These are phyloP conservation scores for Fundulus diaphanus DNA, from an alignment of 2,797 vertebrate genomes.

Conservation along the genomic window DNA sequence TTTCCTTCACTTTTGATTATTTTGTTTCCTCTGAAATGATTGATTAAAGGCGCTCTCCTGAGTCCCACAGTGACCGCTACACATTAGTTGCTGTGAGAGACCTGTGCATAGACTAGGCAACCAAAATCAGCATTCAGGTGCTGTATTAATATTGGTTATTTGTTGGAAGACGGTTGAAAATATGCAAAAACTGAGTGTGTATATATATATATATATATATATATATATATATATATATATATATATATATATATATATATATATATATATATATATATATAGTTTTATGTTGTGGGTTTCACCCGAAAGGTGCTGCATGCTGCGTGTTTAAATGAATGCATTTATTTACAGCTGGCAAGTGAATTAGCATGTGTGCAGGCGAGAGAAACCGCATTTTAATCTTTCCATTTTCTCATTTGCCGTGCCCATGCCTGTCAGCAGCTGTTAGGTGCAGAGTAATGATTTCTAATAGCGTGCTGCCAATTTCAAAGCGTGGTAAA, in stretches of 20 bases:
- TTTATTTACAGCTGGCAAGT: slow-evolving; percentile 63
- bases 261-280: not conserved
- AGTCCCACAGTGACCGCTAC: slow-evolving; percentile 34
- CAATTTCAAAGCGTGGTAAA: slow-evolving; percentile 50
- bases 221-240: no score
- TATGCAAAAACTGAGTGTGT: not conserved
- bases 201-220: not conserved
- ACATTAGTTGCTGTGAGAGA: slow-evolving; percentile 18
- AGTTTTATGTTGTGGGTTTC: no score
- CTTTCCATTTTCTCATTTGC: slow-evolving; percentile 67
- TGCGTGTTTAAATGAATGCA: slow-evolving; percentile 45
- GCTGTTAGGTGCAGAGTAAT: slow-evolving; percentile 62
- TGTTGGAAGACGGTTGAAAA: slow-evolving; percentile 6
- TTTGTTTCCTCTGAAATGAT: slow-evolving; percentile 52
- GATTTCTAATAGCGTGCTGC: slow-evolving; percentile 63
- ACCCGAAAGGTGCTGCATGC: no score
- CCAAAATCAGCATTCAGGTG: slow-evolving; percentile 25
- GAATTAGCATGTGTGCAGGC: slow-evolving; percentile 60
- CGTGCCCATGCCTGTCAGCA: slow-evolving; percentile 62
- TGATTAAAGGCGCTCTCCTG: slow-evolving; percentile 48
- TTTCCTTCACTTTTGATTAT: slow-evolving; percentile 32
- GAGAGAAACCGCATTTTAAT: slow-evolving; percentile 63
- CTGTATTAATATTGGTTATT: slow-evolving; percentile 8
- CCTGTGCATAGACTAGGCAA: slow-evolving; percentile 35
- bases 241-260: not conserved